Percentiles rank a stretch among this genome's conserved stretches.
Evolutionary conservation across 2,888 invertebrate species (phyloP).

Genomic region (Torymus aiolomorphi): DNA sequence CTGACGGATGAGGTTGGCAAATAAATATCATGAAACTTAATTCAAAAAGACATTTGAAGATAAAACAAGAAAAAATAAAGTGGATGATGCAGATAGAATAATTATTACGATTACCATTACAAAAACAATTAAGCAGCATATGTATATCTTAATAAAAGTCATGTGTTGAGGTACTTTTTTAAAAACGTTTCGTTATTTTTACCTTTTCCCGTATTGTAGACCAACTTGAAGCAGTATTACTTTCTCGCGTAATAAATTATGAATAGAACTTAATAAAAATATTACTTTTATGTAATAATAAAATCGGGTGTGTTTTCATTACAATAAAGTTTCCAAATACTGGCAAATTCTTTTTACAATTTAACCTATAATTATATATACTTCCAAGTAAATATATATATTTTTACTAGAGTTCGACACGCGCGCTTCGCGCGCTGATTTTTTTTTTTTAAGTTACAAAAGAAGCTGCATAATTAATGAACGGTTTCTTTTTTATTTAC

Average conservation of each 20-base stretch:
- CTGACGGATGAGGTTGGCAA: constrained; percentile 67
- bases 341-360: too few species aligned
- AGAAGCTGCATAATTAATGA: too few species aligned
- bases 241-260: constrained; percentile 34
- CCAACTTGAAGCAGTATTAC: constrained; percentile 10
- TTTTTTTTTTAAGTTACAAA: too few species aligned
- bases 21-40: constrained; percentile 66
- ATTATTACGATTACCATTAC: constrained; percentile 71
- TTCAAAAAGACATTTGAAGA: constrained; percentile 45
- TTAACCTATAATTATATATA: too few species aligned
- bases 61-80: constrained; percentile 62
- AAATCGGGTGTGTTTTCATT: too few species aligned
- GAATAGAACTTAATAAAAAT: constrained; percentile 19
- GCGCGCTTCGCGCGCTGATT: too few species aligned
- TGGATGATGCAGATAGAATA: constrained; percentile 71
- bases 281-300: constrained; percentile 18
- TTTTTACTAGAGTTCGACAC: too few species aligned
- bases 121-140: constrained; percentile 73
- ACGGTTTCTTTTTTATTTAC: too few species aligned
- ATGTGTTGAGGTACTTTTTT: constrained; percentile 76
- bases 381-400: too few species aligned
- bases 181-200: constrained; percentile 68
- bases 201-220: constrained; percentile 41
- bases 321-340: too few species aligned
- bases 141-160: constrained; percentile 76